Percentiles rank a stretch among this genome's conserved stretches.
These are phyloP conservation scores for Sarcophaga variegata DNA, from an alignment of 2,888 invertebrate species.

Conservation along the genomic window DNA sequence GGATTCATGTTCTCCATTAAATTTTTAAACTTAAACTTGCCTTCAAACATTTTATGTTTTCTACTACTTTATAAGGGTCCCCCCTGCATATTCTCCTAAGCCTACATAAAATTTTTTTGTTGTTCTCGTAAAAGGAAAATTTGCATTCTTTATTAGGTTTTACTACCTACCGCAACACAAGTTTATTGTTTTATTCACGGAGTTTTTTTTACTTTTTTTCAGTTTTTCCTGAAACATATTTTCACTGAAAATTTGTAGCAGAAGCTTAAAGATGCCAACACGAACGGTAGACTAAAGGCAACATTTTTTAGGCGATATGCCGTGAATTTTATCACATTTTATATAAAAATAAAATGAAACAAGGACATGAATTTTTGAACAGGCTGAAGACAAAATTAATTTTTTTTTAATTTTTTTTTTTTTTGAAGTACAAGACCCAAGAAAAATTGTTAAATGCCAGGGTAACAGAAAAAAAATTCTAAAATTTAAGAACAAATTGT, in stretches of 20 bases:
- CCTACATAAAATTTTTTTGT: background rate
- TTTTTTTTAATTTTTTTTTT: background rate
- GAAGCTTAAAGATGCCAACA: slow-evolving; percentile 35
- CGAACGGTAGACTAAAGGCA: slow-evolving; percentile 66
- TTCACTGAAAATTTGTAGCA: slow-evolving; percentile 11
- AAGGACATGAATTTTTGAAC: background rate
- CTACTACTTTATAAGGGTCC: background rate
- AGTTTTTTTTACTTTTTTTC: background rate
- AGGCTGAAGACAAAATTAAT: slow-evolving; percentile 14
- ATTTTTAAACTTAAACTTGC: no score
- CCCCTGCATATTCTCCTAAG: background rate
- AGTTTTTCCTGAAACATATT: background rate
- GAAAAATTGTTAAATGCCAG: slow-evolving; percentile 19
- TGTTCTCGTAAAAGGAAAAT: slow-evolving; percentile 29
- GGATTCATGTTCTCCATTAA: no score
- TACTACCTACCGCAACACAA: slow-evolving; percentile 47
- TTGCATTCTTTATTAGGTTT: slow-evolving; percentile 55
- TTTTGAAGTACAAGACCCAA: slow-evolving; percentile 25
- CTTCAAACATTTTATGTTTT: background rate
- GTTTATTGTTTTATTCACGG: slow-evolving; percentile 25
- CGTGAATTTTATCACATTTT: slow-evolving; percentile 71
- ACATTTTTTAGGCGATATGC: slow-evolving; percentile 67
- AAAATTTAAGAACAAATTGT: slow-evolving; percentile 22
- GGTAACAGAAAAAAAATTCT: background rate
- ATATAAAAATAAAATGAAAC: slow-evolving; percentile 10